These are phyloP conservation scores for Girardinichthys multiradiatus DNA, from an alignment of 2,113 vertebrate species.

Conservation along the genomic window DNA sequence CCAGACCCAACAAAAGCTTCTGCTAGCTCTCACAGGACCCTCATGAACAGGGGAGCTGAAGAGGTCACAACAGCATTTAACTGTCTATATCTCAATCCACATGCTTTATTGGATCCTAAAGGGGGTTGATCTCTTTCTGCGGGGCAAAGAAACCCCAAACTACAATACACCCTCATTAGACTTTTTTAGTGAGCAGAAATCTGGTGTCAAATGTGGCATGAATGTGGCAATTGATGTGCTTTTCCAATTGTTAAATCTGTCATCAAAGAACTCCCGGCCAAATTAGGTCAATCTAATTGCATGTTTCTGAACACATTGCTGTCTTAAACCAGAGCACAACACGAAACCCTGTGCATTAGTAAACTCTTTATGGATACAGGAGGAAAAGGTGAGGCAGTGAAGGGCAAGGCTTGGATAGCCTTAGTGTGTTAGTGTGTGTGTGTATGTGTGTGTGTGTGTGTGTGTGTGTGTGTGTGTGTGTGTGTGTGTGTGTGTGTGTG, in stretches of 20 bases:
- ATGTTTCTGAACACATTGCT: constrained; percentile 1
- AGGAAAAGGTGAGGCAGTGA: constrained; percentile 46
- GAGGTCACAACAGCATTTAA: constrained; percentile 30
- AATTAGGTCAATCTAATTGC: constrained; percentile 14
- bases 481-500: constrained; percentile 32
- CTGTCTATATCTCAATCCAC: constrained; percentile 18
- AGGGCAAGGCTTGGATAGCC: constrained; percentile 42
- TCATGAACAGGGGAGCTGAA: constrained; percentile 6
- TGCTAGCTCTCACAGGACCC: constrained; percentile 43
- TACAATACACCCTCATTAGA: constrained; percentile 22
- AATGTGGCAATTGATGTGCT: constrained; percentile 25
- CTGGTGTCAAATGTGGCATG: constrained; percentile 29
- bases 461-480: constrained; percentile 40
- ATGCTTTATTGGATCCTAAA: constrained; percentile 1
- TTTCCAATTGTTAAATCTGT: constrained; percentile 11
- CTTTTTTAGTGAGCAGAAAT: not conserved
- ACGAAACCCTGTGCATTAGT: constrained; percentile 1
- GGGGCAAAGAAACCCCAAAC: constrained; percentile 2
- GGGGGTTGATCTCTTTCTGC: not conserved
- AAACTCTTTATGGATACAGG: constrained; percentile 14
- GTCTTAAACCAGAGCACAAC: constrained; percentile 19
- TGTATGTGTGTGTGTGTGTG: constrained; percentile 33
- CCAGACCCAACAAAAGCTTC: constrained; percentile 50
- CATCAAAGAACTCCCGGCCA: constrained; percentile 8
- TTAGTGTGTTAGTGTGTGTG: constrained; percentile 41